Evolutionary conservation across 1,140 invertebrate species (phyloP), one percentile per base, ranked within the genome.

Genomic region (Triops longicaudatus): DNA sequence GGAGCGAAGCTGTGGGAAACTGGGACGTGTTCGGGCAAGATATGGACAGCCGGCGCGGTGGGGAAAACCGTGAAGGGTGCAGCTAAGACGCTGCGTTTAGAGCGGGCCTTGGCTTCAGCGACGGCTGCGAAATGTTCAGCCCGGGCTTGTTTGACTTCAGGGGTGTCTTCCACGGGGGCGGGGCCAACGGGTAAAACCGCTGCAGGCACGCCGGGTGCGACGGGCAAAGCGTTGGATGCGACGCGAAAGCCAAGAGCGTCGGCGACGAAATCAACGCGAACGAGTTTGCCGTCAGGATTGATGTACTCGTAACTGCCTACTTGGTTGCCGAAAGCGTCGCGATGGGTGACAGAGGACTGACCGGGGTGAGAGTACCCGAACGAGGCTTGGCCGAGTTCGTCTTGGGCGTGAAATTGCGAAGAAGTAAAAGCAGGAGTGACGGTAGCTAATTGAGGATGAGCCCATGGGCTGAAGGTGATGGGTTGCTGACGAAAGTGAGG

Each of bases 361-460:
- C 84, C 85, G 43, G 86, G 84, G 82, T 87, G 86, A 78, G 85
- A 83, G 79, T 87, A 86, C 79, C 87, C 87, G 82, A 87, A 88
- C 80, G 84, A 81, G 79, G 86, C 87, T 80, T 88, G 88, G 1
- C 89, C 90, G 41, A 88, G 82, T 1, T 87, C 87, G 81, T 91
- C 88, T 82, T 91, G 89, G 27, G 87, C 86, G 81, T 90, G 87
- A 79, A 84, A 85, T 75, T 87, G 84, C 22, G 82, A 82, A 63
- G 79, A 73, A 17, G 76, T 75, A 5, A 76, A 76, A 17, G 77
- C 79, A 17, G 84, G 81, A 41, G 84, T 72, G 26, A 83, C 79
- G 77, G 22, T 75, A 43, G 50, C 0, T 10, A n/a, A 6, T 7
- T 63, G 50, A 3, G 50, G 50, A 1, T 63, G 50, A 17, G 50